Evolutionary conservation across 2,797 vertebrate genomes (phyloP).

Genomic region (Hyperoplus lanceolatus): DNA sequence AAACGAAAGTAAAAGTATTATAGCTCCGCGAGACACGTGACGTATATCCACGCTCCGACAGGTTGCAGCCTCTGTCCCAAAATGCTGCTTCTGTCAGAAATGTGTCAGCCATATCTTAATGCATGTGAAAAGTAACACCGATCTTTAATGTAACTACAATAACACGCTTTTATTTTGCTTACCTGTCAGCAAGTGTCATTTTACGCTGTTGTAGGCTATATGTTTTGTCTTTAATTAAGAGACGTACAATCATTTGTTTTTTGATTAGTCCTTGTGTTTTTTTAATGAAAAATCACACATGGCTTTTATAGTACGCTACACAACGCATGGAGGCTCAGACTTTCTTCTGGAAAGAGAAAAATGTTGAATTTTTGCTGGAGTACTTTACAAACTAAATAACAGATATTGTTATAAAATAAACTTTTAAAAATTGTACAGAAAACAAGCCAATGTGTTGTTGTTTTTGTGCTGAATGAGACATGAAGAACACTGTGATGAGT

Average conservation of each 20-base stretch:
- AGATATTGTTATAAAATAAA: conserved; percentile 99
- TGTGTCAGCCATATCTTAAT: conserved; percentile 82
- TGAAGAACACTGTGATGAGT: conserved; percentile 1
- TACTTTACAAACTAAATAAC: conserved; percentile 97
- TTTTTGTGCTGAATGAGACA: neutral
- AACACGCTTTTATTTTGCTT: conserved; percentile 79
- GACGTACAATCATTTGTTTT: conserved; percentile 82
- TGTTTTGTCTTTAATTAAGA: conserved; percentile 80
- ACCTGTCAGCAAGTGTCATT: conserved; percentile 74
- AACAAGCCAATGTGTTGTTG: conserved; percentile 39
- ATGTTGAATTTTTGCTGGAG: conserved; percentile 95
- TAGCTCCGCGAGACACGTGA: too few relatives aligned
- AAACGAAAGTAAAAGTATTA: too few relatives aligned
- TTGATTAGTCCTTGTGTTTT: conserved; percentile 83
- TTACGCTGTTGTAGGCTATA: conserved; percentile 69
- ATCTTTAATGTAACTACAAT: conserved; percentile 74
- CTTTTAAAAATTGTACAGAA: conserved; percentile 88
- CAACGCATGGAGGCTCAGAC: conserved; percentile 86
- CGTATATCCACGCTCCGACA: too few relatives aligned
- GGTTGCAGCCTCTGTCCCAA: conserved; percentile 80
- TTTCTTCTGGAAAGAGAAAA: conserved; percentile 88
- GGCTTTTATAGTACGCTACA: conserved; percentile 91
- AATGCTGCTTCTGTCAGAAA: conserved; percentile 85
- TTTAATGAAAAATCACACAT: conserved; percentile 77
- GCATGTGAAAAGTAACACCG: conserved; percentile 79